Percentiles rank a stretch among this genome's conserved stretches.
Evolutionary conservation across 2,113 vertebrate species (phyloP).

Genomic region (Mesocricetus auratus): DNA sequence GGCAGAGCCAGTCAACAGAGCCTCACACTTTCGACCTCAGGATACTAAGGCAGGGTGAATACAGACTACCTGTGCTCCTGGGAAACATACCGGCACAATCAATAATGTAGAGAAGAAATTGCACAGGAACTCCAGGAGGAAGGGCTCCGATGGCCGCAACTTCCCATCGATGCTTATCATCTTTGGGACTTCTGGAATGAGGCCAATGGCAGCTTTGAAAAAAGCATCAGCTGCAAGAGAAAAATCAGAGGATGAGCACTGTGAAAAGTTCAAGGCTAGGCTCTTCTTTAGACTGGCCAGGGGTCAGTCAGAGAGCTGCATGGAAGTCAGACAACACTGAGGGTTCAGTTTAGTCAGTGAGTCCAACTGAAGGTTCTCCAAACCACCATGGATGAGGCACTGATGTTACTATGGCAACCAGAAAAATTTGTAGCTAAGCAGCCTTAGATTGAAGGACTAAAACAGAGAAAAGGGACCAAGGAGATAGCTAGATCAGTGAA

Average conservation of each 20-base stretch:
- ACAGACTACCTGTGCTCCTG: background rate
- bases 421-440: background rate
- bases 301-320: background rate
- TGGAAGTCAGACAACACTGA: accelerated
- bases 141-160: conserved; percentile 92
- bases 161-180: conserved; percentile 96
- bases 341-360: background rate
- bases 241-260: background rate
- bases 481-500: background rate
- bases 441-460: background rate
- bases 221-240: conserved; percentile 94
- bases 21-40: background rate
- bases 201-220: conserved; percentile 95
- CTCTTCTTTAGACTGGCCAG: background rate
- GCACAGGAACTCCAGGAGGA: conserved; percentile 96
- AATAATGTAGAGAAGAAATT: conserved; percentile 95
- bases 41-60: background rate
- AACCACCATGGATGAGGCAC: accelerated
- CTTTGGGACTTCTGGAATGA: conserved; percentile 96
- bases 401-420: background rate
- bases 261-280: background rate
- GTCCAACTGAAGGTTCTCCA: background rate
- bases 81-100: conserved; percentile 93
- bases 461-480: background rate
- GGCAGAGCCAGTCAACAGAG: too few relatives aligned